phyloP scores from a whole-genome alignment of 2,797 vertebrate genomes.

The Semaprochilodus insignis region DNA sequence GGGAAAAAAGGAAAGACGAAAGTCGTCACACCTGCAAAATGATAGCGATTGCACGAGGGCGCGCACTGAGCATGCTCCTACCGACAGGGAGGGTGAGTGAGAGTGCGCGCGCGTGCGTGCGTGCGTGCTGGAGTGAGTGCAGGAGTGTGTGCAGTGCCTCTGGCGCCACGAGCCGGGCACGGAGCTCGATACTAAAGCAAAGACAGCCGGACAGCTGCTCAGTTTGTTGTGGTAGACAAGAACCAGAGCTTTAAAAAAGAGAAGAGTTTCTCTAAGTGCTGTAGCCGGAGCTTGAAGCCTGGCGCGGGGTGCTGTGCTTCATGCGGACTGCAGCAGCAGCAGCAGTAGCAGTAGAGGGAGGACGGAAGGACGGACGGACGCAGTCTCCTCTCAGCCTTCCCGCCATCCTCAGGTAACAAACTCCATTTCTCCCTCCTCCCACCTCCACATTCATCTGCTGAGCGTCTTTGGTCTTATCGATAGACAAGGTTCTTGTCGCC shows the following conservation, averaged over 20 bases:
- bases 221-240: not conserved
- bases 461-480: not conserved
- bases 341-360: constrained; percentile 31
- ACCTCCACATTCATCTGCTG: not conserved
- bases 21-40: constrained; percentile 53
- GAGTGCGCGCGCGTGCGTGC: not conserved
- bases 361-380: constrained; percentile 25
- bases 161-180: constrained; percentile 36
- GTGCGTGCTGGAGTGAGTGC: not conserved
- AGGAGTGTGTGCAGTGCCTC: constrained; percentile 33
- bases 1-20: not conserved
- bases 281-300: not conserved
- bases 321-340: constrained; percentile 58
- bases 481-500: not conserved
- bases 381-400: constrained; percentile 3
- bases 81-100: constrained; percentile 30
- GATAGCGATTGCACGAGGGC: not conserved
- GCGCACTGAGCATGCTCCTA: constrained; percentile 50
- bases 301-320: not conserved
- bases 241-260: not conserved
- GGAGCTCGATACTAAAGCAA: constrained; percentile 32
- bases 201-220: not conserved
- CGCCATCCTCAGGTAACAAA: constrained; percentile 33
- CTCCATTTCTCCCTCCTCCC: not conserved
- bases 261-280: not conserved